Percentiles rank a stretch among this genome's conserved stretches.
Evolutionary conservation across 2,888 invertebrate genomes (phyloP).

Genomic region (Agapostemon virescens): DNA sequence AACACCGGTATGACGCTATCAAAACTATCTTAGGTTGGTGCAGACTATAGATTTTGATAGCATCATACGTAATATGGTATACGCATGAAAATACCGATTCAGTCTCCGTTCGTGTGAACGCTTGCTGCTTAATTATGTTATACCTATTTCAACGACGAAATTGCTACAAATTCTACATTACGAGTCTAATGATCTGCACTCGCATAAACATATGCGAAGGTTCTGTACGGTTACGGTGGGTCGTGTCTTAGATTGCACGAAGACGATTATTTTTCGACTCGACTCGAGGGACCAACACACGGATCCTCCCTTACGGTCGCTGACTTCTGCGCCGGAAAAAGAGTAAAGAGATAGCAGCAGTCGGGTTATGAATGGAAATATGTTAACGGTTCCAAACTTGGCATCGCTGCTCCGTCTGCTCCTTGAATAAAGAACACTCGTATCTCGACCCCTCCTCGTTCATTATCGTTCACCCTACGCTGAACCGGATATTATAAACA

Average conservation of each 20-base stretch:
- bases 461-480: background rate
- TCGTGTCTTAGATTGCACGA: slow-evolving; percentile 23
- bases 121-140: too few relatives aligned
- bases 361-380: slow-evolving; percentile 70
- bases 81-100: too few relatives aligned
- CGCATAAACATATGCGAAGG: slow-evolving; percentile 23
- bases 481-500: slow-evolving; percentile 14
- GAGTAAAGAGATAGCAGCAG: slow-evolving; percentile 42
- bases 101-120: too few relatives aligned
- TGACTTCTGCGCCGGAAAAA: slow-evolving; percentile 61
- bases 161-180: background rate
- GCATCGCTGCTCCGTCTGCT: slow-evolving; percentile 44
- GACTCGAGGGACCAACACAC: slow-evolving; percentile 25
- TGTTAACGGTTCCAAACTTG: slow-evolving; percentile 66
- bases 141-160: too few relatives aligned
- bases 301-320: slow-evolving; percentile 64
- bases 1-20: too few relatives aligned
- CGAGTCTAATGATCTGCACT: background rate
- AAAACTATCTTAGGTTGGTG: too few relatives aligned
- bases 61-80: too few relatives aligned
- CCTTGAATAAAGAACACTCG: slow-evolving; percentile 18
- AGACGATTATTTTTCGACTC: slow-evolving; percentile 62
- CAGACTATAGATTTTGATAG: too few relatives aligned
- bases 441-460: slow-evolving; percentile 7
- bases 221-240: background rate